Base-by-base conservation (phyloP, 1,140 invertebrate genomes). In the Microvelia longipes region DNA sequence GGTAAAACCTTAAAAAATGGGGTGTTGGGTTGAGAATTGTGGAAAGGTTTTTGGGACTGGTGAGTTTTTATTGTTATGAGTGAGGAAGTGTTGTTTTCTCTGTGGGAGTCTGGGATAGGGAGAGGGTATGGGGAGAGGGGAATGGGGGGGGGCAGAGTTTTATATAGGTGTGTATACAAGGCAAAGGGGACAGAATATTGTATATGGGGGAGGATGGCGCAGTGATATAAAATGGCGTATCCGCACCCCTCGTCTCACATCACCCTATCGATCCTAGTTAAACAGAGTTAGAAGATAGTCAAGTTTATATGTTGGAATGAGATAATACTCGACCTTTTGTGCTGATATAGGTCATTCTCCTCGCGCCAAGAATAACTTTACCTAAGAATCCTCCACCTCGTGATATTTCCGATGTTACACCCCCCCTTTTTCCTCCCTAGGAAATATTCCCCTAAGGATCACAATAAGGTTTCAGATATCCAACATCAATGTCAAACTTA, bases 181-280 rank as follows among this genome's bases (percentile, higher is more conserved):
- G 35, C 5, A 19, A 19, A 50, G 5, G 35, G 35, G 35, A 19
- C n/a, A n/a, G 35, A 50, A 50, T 50, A 50, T 50, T 50, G 35
- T 50, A 50, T 50, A 50, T 50, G 35, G 19, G 27, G 66, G 15
- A 15, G 66, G 15, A 13, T 29, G 66, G 66, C 66, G 66, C 66
- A 67, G 66, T 67, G 66, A 67, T 67, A 67, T 67, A 67, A 67
- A 67, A 67, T 67, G 66, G 66, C 66, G 66, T 67, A 67, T 67
- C 27, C 27, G 66, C 62, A 64, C 62, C 62, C 62, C 62, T 24
- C 35, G 35, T 50, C 35, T 5, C 19, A 11, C 35, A 5, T 50
- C 35, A n/a, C 25, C 62, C 15, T 64, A 64, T 64, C 62, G 62
- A 64, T 64, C 62, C 11, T 24, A 24, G 35, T 11, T 5, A 5